These are phyloP conservation scores for Limenitis camilla DNA, from an alignment of 2,888 invertebrate genomes.

Conservation along the genomic window DNA sequence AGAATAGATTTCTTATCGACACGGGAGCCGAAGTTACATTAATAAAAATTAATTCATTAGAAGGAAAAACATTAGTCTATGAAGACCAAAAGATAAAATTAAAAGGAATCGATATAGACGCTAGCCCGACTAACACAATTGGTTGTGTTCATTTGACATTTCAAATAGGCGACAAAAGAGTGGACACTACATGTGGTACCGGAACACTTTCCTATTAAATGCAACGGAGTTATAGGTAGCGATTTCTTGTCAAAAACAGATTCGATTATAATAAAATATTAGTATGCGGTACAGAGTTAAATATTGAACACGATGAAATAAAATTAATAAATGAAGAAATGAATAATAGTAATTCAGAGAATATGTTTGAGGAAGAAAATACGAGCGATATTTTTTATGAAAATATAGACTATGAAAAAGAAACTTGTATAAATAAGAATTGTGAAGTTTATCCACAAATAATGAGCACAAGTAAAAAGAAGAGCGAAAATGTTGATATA, in stretches of 20 bases:
- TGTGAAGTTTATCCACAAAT: not conserved
- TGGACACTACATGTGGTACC: constrained; percentile 19
- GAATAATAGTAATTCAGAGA: too few species aligned
- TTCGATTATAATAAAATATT: constrained; percentile 17
- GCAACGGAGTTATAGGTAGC: constrained; percentile 21
- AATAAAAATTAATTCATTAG: constrained; percentile 12
- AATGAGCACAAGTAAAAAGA: too few species aligned
- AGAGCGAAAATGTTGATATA: too few species aligned
- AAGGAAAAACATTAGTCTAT: constrained; percentile 9
- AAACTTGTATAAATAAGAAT: constrained; percentile 1
- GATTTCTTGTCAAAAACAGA: constrained; percentile 19
- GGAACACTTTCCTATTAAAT: constrained; percentile 22
- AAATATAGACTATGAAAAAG: too few species aligned
- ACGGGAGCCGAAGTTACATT: constrained; percentile 21
- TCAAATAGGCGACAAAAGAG: constrained; percentile 8
- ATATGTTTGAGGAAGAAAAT: too few species aligned
- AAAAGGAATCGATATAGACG: constrained; percentile 21
- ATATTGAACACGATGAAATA: constrained; percentile 4
- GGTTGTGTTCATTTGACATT: constrained; percentile 17
- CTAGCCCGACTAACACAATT: constrained; percentile 16
- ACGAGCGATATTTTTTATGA: too few species aligned
- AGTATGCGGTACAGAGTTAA: constrained; percentile 11
- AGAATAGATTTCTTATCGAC: constrained; percentile 19
- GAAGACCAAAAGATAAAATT: constrained; percentile 18
- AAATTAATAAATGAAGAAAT: too few species aligned